A percentile compares a stretch with the other conserved stretches of the same genome.
Conservation (phyloP, 1,140 invertebrate species). For the Brachionus manjavacas region DNA sequence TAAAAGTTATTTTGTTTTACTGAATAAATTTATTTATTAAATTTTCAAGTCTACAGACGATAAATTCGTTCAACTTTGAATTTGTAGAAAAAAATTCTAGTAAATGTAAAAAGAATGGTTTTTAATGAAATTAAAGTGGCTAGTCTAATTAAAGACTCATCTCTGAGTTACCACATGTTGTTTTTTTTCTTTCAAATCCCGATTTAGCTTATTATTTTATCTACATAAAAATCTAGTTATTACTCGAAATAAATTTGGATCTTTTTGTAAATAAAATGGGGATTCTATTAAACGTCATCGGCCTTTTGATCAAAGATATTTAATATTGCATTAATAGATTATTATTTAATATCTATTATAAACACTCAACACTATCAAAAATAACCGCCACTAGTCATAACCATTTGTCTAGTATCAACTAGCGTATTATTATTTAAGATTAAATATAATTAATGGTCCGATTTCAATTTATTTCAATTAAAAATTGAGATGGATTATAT, state of each 20-base stretch:
- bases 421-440: constrained; percentile 12
- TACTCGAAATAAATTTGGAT: neutral
- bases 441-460: constrained; percentile 25
- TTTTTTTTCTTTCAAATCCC: neutral
- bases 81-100: neutral
- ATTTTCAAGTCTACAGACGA: neutral
- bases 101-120: constrained; percentile 1
- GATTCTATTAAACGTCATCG: neutral
- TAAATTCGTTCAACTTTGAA: neutral
- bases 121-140: neutral
- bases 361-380: neutral
- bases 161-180: neutral
- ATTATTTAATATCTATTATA: neutral
- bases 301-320: neutral
- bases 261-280: neutral
- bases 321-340: constrained; percentile 1
- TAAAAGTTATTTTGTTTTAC: too few relatives aligned
- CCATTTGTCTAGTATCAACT: neutral
- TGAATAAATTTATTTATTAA: too few relatives aligned
- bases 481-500: constrained; percentile 1
- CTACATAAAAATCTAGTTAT: neutral
- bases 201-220: neutral
- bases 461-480: constrained; percentile 35
- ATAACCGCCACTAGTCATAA: neutral
- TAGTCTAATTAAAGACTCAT: neutral